These are phyloP conservation scores for Chiloscyllium plagiosum DNA, from an alignment of 2,113 vertebrate genomes.

Conservation along the genomic window DNA sequence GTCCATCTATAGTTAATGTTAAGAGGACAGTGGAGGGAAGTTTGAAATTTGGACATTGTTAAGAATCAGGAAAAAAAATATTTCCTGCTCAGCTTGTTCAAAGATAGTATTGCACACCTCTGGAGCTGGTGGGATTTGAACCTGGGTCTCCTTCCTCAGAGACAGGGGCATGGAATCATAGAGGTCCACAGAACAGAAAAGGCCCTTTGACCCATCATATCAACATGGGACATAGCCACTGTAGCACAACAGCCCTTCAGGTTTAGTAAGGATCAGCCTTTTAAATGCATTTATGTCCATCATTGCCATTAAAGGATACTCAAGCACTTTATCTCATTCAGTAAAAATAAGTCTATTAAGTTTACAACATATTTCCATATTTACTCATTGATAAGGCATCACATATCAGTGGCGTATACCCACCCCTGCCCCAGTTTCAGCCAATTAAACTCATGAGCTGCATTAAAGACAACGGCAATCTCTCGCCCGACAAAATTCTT, in stretches of 20 bases:
- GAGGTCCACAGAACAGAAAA: no score
- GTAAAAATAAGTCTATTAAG: background rate
- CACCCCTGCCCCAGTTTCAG: background rate
- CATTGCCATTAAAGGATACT: background rate
- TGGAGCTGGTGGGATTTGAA: no score
- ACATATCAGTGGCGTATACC: background rate
- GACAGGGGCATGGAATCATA: no score
- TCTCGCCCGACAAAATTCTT: background rate
- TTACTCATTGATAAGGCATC: background rate
- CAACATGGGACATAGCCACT: no score
- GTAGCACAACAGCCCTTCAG: no score
- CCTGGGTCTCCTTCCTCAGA: no score
- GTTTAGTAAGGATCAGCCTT: background rate
- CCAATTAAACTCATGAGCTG: background rate
- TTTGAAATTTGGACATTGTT: background rate
- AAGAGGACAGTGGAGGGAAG: background rate
- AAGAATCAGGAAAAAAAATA: background rate
- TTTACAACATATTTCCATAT: background rate
- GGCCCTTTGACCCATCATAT: no score
- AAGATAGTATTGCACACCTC: no score
- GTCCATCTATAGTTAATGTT: background rate
- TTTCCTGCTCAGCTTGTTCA: no score
- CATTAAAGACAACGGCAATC: background rate
- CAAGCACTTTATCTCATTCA: background rate
- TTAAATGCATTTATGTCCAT: background rate